Conservation (phyloP, 2,797 vertebrate genomes). For the Liasis olivaceus region DNA sequence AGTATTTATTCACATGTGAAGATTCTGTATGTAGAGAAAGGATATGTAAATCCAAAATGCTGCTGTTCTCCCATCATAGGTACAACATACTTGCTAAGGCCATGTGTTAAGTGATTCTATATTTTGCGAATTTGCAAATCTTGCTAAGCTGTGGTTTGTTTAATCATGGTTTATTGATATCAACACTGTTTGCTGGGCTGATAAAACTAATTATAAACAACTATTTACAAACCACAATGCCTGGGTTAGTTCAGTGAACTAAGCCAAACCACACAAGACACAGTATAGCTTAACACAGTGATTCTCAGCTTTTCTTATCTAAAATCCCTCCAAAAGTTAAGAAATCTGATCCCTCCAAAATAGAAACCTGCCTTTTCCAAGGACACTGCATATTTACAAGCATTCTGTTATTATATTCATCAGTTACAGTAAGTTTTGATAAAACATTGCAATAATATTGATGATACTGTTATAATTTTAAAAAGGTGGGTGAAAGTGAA, state of each 20-base stretch:
- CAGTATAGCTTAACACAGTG: background rate
- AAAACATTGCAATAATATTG: background rate
- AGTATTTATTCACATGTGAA: background rate
- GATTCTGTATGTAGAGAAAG: background rate
- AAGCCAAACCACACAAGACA: background rate
- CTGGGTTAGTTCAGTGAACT: background rate
- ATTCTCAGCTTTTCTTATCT: background rate
- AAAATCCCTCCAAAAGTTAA: background rate
- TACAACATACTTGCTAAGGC: background rate
- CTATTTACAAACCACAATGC: background rate
- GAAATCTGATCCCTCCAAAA: background rate
- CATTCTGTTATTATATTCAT: background rate
- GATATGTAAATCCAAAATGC: background rate
- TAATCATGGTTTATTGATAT: background rate
- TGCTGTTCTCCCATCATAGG: background rate
- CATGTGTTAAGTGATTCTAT: background rate
- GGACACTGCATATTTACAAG: background rate
- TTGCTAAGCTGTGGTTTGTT: background rate
- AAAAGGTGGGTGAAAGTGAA: background rate
- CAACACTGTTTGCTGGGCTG: background rate
- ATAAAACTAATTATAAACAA: background rate
- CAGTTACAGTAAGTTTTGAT: background rate
- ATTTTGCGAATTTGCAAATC: background rate
- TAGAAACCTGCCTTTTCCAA: background rate
- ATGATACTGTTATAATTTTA: background rate